Evolutionary conservation across 2,888 invertebrate genomes (phyloP), one percentile per base, ranked within the genome.

Genomic region (Spodoptera exigua): DNA sequence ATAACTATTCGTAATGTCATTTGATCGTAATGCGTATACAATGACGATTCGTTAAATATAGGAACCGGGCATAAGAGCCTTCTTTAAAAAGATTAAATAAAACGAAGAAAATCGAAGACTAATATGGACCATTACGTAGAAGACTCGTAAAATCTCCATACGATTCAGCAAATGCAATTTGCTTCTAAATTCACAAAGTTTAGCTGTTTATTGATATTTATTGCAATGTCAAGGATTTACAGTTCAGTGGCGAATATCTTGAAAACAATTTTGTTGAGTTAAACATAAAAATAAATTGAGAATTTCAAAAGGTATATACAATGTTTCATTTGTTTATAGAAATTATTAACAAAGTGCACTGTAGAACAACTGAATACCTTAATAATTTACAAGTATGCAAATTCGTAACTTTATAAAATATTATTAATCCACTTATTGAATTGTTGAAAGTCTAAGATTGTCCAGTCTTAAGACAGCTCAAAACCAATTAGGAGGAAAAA

Each of bases 141-240:
- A 37, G 34, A 36, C 44, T 32, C 58, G 35, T 36, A 66, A 66
- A 66, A 63, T 66, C 17, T 18, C 35, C 66, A 66, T 48, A 57
- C 37, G 37, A 44, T 44, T 57, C 58, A 44, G 43, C n/a, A 48
- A 57, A 48, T 39, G 34, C 47, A 44, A 57, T 48, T 62, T 57
- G 17, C 43, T 13, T 48, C 11, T 35, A 32, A 39, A 40, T 48
- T 65, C 34, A n/a, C 27, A 3, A 57, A 57, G 58, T 62, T 66
- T 18, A n/a, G 2, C 13, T 13, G 12, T 62, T 66, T 63, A 63
- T 58, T 44, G 39, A 40, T 44, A 63, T 66, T 48, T 58, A 63
- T 45, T 66, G 35, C 27, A 58, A 32, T 39, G 35, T 39, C 35
- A 66, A 57, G 39, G 27, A 57, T 65, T 62, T 57, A 11, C 27